phyloP scores from a whole-genome alignment of 2,888 invertebrate species.

The Osedax frankpressi region DNA sequence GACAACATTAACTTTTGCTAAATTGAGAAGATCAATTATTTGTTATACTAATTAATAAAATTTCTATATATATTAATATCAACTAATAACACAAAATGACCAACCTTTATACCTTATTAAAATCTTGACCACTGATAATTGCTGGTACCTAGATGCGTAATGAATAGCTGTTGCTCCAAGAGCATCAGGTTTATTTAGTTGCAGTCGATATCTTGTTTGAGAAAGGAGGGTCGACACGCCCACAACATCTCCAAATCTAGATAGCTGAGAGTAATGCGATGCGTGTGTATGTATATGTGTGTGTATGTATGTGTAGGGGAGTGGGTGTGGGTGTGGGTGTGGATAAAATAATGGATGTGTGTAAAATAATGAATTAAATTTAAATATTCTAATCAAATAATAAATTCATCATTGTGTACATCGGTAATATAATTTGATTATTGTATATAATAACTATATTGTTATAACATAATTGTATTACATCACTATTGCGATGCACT shows the following conservation, averaged over 20 bases:
- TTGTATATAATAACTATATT: too few species aligned
- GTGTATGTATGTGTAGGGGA: neutral
- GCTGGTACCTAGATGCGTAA: neutral
- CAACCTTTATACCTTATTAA: neutral
- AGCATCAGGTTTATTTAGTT: neutral
- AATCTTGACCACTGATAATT: neutral
- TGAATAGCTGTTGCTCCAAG: neutral
- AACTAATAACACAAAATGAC: neutral
- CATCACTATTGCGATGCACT: too few species aligned
- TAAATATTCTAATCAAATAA: neutral
- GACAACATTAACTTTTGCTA: neutral
- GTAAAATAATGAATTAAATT: neutral
- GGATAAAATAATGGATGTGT: neutral
- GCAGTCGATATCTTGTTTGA: neutral
- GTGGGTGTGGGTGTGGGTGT: neutral
- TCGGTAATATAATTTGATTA: too few species aligned
- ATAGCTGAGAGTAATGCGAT: neutral
- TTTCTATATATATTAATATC: neutral
- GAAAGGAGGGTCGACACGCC: neutral
- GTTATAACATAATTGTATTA: too few species aligned
- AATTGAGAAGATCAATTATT: neutral
- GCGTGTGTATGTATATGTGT: neutral
- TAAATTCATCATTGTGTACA: neutral
- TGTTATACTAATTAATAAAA: neutral
- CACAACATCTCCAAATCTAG: neutral